These are phyloP conservation scores for Agelaius phoeniceus DNA, from an alignment of 2,113 vertebrate genomes.

Conservation along the genomic window DNA sequence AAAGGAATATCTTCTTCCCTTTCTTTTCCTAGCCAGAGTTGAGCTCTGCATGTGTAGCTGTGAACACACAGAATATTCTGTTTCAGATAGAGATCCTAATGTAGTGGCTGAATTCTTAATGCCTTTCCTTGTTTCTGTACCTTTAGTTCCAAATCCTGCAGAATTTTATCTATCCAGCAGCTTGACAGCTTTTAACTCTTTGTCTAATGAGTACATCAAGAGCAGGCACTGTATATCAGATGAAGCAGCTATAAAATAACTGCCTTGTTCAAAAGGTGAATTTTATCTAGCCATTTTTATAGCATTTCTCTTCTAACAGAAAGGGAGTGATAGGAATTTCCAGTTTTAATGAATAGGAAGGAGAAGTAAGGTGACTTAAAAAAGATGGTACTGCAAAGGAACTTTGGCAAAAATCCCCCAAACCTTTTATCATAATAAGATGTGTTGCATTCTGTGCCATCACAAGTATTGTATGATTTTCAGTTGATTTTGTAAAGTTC, in stretches of 20 bases:
- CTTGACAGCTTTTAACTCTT: constrained; percentile 20
- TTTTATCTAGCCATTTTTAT: background rate
- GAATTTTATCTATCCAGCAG: background rate
- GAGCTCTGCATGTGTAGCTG: background rate
- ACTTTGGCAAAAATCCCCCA: background rate
- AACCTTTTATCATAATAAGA: background rate
- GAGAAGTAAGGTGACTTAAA: background rate
- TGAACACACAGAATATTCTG: constrained; percentile 25
- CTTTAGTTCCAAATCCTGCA: background rate
- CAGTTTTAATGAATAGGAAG: constrained; percentile 6
- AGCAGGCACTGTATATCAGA: background rate
- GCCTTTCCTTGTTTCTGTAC: background rate
- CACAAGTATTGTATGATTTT: background rate
- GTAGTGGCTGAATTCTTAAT: constrained; percentile 14
- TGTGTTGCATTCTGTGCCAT: background rate
- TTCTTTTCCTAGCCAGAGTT: background rate
- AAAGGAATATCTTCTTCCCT: background rate
- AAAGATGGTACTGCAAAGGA: background rate
- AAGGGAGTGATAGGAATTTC: background rate
- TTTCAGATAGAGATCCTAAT: constrained; percentile 16
- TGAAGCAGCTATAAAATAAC: background rate
- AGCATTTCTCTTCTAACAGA: background rate
- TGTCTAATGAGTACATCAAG: constrained; percentile 28
- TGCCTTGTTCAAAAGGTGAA: background rate
- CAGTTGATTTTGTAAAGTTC: background rate